Evolutionary conservation across 2,888 invertebrate genomes (phyloP).

Genomic region (Globia sparganii): DNA sequence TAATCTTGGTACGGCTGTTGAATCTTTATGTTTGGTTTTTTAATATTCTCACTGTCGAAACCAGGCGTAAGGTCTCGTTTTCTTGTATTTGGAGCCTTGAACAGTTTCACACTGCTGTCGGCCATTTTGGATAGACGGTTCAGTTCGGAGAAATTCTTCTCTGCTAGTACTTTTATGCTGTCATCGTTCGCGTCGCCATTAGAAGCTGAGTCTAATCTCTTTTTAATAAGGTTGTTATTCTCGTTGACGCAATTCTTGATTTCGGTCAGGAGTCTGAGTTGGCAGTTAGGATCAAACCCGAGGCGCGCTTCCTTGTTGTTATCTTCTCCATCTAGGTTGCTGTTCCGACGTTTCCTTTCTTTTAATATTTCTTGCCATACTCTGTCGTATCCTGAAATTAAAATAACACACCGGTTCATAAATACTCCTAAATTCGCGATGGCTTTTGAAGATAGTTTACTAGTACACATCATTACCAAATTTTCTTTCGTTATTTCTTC

Average conservation of each 20-base stretch:
- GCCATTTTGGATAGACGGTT: slow-evolving; percentile 87
- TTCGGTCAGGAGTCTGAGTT: slow-evolving; percentile 84
- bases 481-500: background rate
- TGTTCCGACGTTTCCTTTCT: slow-evolving; percentile 91
- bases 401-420: background rate
- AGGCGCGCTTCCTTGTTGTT: slow-evolving; percentile 60
- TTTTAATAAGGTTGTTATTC: slow-evolving; percentile 87
- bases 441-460: background rate
- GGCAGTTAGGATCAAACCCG: slow-evolving; percentile 78
- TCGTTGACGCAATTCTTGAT: slow-evolving; percentile 86
- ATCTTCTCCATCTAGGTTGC: slow-evolving; percentile 72
- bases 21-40: slow-evolving; percentile 68
- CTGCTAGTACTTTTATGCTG: slow-evolving; percentile 83
- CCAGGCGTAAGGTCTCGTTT: slow-evolving; percentile 85
- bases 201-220: slow-evolving; percentile 76
- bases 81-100: slow-evolving; percentile 80
- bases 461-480: background rate
- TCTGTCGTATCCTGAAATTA: slow-evolving; percentile 90
- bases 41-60: slow-evolving; percentile 77
- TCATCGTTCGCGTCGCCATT: slow-evolving; percentile 71
- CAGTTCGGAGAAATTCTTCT: slow-evolving; percentile 87
- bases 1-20: slow-evolving; percentile 71
- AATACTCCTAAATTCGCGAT: background rate
- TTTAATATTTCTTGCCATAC: slow-evolving; percentile 92
- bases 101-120: slow-evolving; percentile 84